These are phyloP conservation scores for Stenodera caucasica DNA, from an alignment of 2,888 invertebrate genomes.

Conservation along the genomic window DNA sequence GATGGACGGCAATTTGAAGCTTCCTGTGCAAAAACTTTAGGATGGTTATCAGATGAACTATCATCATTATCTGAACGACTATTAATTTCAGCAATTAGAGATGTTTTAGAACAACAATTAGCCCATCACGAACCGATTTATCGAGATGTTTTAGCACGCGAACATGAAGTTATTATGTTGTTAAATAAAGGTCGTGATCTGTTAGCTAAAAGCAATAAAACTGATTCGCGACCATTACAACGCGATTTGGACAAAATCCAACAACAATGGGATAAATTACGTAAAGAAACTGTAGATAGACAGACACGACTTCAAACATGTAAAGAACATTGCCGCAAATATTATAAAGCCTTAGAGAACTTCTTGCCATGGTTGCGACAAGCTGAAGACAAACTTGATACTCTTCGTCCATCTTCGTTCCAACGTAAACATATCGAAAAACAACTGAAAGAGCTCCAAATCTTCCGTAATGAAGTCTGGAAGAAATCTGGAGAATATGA, in stretches of 20 bases:
- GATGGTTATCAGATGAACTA: constrained; percentile 85
- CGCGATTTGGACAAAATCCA: constrained; percentile 87
- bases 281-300: constrained; percentile 84
- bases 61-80: constrained; percentile 75
- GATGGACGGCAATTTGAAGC: constrained; percentile 91
- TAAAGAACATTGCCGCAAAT: constrained; percentile 90
- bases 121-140: constrained; percentile 89
- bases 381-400: constrained; percentile 81
- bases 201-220: constrained; percentile 54
- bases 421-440: constrained; percentile 85
- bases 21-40: constrained; percentile 83
- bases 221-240: constrained; percentile 66
- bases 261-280: constrained; percentile 88
- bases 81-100: constrained; percentile 83
- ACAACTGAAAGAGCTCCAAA: constrained; percentile 83
- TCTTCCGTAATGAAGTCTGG: constrained; percentile 90
- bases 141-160: constrained; percentile 82
- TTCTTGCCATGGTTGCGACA: constrained; percentile 88
- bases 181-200: constrained; percentile 86
- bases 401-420: constrained; percentile 76
- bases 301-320: constrained; percentile 86
- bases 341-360: constrained; percentile 79
- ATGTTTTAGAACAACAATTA: constrained; percentile 81
- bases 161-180: constrained; percentile 92
- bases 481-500: constrained; percentile 93